phyloP scores from a whole-genome alignment of 1,140 invertebrate species.

The Drosophila rhopaloa region DNA sequence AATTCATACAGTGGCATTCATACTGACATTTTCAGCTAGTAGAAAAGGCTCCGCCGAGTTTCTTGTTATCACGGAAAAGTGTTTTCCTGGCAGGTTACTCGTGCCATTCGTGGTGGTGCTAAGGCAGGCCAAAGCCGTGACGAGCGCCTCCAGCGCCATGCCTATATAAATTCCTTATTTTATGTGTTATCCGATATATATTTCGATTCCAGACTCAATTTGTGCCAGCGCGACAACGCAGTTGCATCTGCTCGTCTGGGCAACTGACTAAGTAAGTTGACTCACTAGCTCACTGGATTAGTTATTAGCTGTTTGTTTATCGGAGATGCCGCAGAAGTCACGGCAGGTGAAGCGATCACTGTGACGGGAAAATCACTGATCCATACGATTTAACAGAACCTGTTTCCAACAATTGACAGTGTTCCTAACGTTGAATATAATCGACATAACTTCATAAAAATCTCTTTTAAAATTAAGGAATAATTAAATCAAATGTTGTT shows the following conservation, averaged over 20 bases:
- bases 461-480: no score
- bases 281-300: constrained; percentile 8
- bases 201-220: background rate
- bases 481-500: no score
- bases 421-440: no score
- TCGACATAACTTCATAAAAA: no score
- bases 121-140: constrained; percentile 68
- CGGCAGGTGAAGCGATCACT: constrained; percentile 3
- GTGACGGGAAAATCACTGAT: background rate
- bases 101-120: constrained; percentile 31
- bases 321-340: constrained; percentile 24
- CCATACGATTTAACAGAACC: background rate
- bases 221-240: constrained; percentile 29
- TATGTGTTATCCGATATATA: background rate
- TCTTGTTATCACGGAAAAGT: constrained; percentile 36
- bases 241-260: constrained; percentile 13
- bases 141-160: constrained; percentile 58
- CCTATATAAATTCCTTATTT: background rate
- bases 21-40: constrained; percentile 45
- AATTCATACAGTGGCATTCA: no score
- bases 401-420: no score
- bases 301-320: constrained; percentile 1
- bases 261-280: constrained; percentile 16
- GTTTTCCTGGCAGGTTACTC: constrained; percentile 5
- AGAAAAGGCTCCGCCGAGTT: constrained; percentile 51